These are phyloP conservation scores for human (Homo sapiens) DNA, from an alignment of 2,113 vertebrate species.

Conservation along the genomic window GRCh38 chr1:150591501-150592000, in stretches of 20 bases:
- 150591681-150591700: neutral
- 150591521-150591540: neutral
- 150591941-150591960: neutral
- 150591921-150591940: too few species aligned
- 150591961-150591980: neutral
- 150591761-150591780: neutral
- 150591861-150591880: neutral
- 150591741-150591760: neutral
- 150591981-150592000: neutral
- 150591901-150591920: too few species aligned
- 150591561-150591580: too few species aligned
- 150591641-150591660: neutral
- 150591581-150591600: too few species aligned
- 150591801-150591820: neutral
- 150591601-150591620: too few species aligned
- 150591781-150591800: neutral
- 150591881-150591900: too few species aligned
- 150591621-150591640: neutral
- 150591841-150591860: neutral
- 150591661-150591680: neutral
- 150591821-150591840: neutral
- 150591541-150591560: too few species aligned
- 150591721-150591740: neutral
- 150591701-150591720: neutral
- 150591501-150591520: neutral